These are phyloP conservation scores for Pyrrhosoma nymphula DNA, from an alignment of 2,888 invertebrate genomes.

Conservation along the genomic window DNA sequence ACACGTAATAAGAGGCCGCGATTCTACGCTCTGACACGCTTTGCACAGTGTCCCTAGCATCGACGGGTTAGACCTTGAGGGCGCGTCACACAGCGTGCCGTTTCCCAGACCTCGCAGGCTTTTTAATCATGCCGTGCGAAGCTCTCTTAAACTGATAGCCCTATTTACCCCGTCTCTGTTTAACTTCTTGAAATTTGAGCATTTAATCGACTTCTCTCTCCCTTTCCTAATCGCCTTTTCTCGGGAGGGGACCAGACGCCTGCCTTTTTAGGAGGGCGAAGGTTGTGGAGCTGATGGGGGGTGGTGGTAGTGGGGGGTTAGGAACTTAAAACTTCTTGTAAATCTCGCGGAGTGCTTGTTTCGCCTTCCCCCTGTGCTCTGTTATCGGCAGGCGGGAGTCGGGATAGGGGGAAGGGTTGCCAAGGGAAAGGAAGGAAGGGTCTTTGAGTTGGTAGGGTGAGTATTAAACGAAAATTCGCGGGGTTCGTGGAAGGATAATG, in stretches of 20 bases:
- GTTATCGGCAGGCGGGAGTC: conserved; percentile 7
- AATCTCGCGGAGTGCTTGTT: conserved; percentile 3
- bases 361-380: background rate
- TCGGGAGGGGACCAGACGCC: background rate
- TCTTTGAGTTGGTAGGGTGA: background rate
- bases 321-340: conserved; percentile 15
- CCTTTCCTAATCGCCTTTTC: background rate
- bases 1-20: background rate
- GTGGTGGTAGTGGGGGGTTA: background rate
- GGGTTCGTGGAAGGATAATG: background rate
- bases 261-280: background rate
- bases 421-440: background rate
- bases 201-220: conserved; percentile 13
- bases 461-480: background rate
- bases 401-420: background rate
- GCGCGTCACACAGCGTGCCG: background rate
- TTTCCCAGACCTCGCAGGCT: background rate
- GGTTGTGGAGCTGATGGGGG: background rate
- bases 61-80: too few relatives aligned
- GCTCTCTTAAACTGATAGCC: conserved; percentile 39
- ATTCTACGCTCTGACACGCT: background rate
- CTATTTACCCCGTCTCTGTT: conserved; percentile 10
- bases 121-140: background rate
- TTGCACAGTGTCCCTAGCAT: background rate
- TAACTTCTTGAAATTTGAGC: conserved; percentile 31